Conservation (phyloP, 2,113 vertebrate genomes). For the Steatornis caripensis region DNA sequence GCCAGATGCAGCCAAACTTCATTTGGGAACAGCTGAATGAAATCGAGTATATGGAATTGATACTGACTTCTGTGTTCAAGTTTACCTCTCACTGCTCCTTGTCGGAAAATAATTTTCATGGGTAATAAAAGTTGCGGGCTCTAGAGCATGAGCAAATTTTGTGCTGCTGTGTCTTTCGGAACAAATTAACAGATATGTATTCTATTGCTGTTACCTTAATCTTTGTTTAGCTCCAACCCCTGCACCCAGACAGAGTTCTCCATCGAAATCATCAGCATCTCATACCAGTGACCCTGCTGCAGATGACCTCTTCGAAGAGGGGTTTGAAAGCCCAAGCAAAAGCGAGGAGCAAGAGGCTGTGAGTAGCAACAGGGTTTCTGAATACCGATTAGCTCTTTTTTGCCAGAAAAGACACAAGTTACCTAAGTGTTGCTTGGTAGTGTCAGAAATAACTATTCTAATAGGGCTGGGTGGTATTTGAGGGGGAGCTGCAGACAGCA, state of each 20-base stretch:
- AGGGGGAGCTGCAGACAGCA: background rate
- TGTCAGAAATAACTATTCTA: background rate
- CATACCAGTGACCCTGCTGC: conserved; percentile 89
- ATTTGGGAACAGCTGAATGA: background rate
- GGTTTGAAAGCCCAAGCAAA: conserved; percentile 93
- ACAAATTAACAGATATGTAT: background rate
- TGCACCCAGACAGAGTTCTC: conserved; percentile 91
- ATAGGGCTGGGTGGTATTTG: background rate
- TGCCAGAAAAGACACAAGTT: background rate
- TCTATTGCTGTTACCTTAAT: conserved; percentile 16
- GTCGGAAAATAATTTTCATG: background rate
- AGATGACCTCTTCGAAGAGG: conserved; percentile 94
- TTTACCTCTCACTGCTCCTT: background rate
- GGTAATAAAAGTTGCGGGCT: background rate
- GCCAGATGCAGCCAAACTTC: background rate
- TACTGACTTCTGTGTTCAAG: background rate
- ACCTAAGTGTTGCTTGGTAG: background rate
- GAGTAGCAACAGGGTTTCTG: conserved; percentile 70
- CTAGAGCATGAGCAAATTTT: background rate
- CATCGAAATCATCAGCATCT: conserved; percentile 92
- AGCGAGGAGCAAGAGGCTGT: conserved; percentile 94
- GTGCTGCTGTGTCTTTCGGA: background rate
- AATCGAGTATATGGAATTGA: background rate
- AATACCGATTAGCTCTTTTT: background rate
- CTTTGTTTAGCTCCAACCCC: conserved; percentile 87